Evolutionary conservation across 2,888 invertebrate genomes (phyloP).

Genomic region (Coelopa pilipes): DNA sequence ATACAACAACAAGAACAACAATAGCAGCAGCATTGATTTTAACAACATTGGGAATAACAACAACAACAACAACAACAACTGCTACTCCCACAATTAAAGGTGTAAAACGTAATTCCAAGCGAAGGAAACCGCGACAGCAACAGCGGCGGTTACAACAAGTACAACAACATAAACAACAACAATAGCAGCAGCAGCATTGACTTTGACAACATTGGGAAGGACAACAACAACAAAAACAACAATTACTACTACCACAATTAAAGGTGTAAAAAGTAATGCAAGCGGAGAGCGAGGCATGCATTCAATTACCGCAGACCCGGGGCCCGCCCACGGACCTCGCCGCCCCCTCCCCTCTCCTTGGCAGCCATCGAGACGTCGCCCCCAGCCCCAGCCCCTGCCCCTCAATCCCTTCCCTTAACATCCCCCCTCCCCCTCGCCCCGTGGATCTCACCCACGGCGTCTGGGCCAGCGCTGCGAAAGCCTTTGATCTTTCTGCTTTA

Average conservation of each 20-base stretch:
- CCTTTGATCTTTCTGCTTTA: conserved; percentile 32
- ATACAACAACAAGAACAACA: conserved; percentile 40
- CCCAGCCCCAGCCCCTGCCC: too few relatives aligned
- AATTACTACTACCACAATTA: conserved; percentile 38
- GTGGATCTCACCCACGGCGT: conserved; percentile 16
- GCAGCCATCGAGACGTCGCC: conserved; percentile 9
- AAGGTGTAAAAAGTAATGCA: conserved; percentile 61
- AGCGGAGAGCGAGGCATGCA: conserved; percentile 47
- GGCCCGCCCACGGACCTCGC: neutral
- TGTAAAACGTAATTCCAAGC: conserved; percentile 60
- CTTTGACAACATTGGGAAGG: too few relatives aligned
- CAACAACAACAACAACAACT: conserved; percentile 38
- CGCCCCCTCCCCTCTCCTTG: too few relatives aligned
- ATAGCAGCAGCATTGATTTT: too few relatives aligned
- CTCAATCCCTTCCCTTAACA: too few relatives aligned
- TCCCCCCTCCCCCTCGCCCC: too few relatives aligned
- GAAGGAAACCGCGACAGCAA: conserved; percentile 43
- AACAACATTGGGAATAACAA: too few relatives aligned
- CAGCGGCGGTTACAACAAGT: conserved; percentile 28
- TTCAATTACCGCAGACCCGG: conserved; percentile 45
- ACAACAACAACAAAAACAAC: too few relatives aligned
- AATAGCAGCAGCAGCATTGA: too few relatives aligned
- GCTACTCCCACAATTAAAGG: conserved; percentile 50
- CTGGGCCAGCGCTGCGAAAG: conserved; percentile 13
- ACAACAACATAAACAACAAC: too few relatives aligned